phyloP scores from a whole-genome alignment of 2,888 invertebrate species.

The Chouioia cunea region DNA sequence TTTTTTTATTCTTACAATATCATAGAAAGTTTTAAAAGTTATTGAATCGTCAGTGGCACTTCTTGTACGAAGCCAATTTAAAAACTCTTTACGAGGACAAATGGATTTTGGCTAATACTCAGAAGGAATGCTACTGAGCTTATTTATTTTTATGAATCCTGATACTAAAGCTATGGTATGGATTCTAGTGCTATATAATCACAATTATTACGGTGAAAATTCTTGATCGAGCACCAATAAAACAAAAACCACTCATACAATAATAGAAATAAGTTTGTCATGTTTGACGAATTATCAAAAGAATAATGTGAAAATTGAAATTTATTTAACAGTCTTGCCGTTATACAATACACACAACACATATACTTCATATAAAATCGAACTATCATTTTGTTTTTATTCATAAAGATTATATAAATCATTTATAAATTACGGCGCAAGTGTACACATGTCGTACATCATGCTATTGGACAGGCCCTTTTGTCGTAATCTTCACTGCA shows the following conservation, averaged over 20 bases:
- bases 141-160: not conserved
- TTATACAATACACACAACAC: conserved; percentile 51
- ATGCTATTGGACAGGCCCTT: conserved; percentile 64
- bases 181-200: conserved; percentile 6
- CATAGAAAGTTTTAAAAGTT: no score
- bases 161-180: conserved; percentile 21
- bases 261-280: no score
- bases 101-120: no score
- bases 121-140: no score
- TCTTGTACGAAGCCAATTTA: no score
- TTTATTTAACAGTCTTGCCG: conserved; percentile 49
- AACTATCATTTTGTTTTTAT: conserved; percentile 26
- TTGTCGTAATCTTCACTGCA: conserved; percentile 63
- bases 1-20: no score
- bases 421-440: not conserved
- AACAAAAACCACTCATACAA: conserved; percentile 6
- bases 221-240: conserved; percentile 38
- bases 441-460: conserved; percentile 50
- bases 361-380: conserved; percentile 58
- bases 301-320: conserved; percentile 41
- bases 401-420: conserved; percentile 52
- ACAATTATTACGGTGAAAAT: conserved; percentile 28
- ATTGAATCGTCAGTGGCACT: no score
- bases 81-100: no score
- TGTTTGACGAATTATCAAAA: conserved; percentile 32